These are phyloP conservation scores for Cinclus cinclus DNA, from an alignment of 2,113 vertebrate genomes.

Conservation along the genomic window DNA sequence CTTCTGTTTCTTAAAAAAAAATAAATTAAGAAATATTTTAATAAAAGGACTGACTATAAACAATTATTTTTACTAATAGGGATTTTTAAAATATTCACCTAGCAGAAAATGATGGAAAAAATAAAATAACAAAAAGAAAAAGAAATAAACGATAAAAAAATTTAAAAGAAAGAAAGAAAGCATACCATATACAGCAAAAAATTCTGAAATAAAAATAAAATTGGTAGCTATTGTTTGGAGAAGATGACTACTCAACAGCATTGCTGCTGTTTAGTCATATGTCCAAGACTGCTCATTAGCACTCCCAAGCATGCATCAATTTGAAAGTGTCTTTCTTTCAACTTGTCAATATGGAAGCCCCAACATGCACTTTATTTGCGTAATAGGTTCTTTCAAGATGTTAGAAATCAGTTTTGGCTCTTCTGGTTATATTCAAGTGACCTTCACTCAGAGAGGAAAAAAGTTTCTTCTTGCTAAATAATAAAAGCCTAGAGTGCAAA, in stretches of 20 bases:
- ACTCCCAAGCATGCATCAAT: constrained; percentile 45
- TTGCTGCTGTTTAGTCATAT: constrained; percentile 10
- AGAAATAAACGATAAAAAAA: not conserved
- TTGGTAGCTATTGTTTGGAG: not conserved
- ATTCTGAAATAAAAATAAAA: not conserved
- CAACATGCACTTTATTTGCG: constrained; percentile 35
- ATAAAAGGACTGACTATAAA: not conserved
- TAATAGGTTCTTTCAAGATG: constrained; percentile 37
- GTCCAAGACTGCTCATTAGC: constrained; percentile 32
- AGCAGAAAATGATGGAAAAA: not conserved
- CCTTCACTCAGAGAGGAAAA: not conserved
- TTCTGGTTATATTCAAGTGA: constrained; percentile 16
- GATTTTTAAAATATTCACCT: not conserved
- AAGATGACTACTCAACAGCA: not conserved
- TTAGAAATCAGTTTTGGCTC: constrained; percentile 19
- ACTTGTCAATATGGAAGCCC: not conserved
- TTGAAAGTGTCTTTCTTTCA: constrained; percentile 36
- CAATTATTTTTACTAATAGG: not conserved
- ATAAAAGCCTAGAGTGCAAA: not conserved
- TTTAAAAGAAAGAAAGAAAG: accelerated
- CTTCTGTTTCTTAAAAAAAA: not conserved
- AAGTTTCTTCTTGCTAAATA: not conserved
- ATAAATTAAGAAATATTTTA: not conserved
- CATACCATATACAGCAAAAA: not conserved
- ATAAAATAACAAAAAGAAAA: not conserved